Percentiles rank a stretch among this genome's conserved stretches.
Conservation (phyloP, 2,113 vertebrate genomes). For the Hippocampus abdominalis region DNA sequence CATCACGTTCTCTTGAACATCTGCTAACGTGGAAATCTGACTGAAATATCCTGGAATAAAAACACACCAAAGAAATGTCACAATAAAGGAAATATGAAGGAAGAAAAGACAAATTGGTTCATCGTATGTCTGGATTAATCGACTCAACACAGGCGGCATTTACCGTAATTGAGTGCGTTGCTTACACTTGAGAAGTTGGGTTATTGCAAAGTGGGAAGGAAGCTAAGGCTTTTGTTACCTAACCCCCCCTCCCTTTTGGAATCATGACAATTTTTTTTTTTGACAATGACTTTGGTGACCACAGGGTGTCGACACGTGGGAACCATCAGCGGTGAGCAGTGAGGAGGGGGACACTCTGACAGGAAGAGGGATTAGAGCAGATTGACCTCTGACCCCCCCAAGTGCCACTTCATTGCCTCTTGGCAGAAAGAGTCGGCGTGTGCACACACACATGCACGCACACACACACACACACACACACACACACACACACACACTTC, state of each 20-base stretch:
- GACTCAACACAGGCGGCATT: slow-evolving; percentile 19
- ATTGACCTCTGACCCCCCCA: slow-evolving; percentile 65
- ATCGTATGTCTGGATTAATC: neutral
- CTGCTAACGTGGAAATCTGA: slow-evolving; percentile 94
- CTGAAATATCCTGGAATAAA: slow-evolving; percentile 86
- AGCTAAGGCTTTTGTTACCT: slow-evolving; percentile 25
- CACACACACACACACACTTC: neutral
- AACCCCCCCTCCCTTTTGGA: slow-evolving; percentile 31
- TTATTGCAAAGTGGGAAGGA: slow-evolving; percentile 32
- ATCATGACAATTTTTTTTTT: slow-evolving; percentile 50
- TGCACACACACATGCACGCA: slow-evolving; percentile 15
- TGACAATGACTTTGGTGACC: slow-evolving; percentile 56
- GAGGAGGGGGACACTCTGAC: slow-evolving; percentile 65
- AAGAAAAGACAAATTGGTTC: neutral
- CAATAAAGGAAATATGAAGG: neutral
- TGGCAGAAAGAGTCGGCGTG: slow-evolving; percentile 46
- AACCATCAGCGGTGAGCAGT: slow-evolving; percentile 67
- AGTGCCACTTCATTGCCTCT: slow-evolving; percentile 67
- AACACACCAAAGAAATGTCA: slow-evolving; percentile 13
- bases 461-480: slow-evolving; percentile 5
- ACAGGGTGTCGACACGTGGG: slow-evolving; percentile 57
- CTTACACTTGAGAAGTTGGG: slow-evolving; percentile 52
- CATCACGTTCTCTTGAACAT: slow-evolving; percentile 98
- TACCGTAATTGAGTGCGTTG: slow-evolving; percentile 40
- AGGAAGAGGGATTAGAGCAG: slow-evolving; percentile 76